phyloP scores from a whole-genome alignment of 2,888 invertebrate genomes.

The Drosophila fungiperda region DNA sequence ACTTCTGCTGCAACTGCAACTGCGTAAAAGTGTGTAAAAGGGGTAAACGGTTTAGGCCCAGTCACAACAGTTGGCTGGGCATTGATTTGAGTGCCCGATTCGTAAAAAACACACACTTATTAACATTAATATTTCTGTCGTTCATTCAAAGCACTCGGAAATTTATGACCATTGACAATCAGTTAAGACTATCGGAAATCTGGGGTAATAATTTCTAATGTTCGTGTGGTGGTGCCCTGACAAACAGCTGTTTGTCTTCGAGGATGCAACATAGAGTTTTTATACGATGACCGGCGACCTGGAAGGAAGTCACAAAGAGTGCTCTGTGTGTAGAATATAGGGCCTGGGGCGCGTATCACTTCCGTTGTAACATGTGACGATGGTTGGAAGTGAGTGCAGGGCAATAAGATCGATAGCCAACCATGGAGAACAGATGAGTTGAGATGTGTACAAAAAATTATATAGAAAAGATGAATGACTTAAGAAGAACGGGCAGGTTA shows the following conservation, averaged over 20 bases:
- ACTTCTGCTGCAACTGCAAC: conserved; percentile 45
- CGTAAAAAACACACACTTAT: conserved; percentile 58
- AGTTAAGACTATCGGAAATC: conserved; percentile 80
- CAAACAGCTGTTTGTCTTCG: conserved; percentile 63
- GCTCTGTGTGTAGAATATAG: conserved; percentile 11
- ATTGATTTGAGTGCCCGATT: conserved; percentile 64
- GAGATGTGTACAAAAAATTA: conserved; percentile 6
- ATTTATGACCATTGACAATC: conserved; percentile 77
- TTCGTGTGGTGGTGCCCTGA: conserved; percentile 31
- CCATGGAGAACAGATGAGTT: conserved; percentile 28
- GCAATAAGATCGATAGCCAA: conserved; percentile 56
- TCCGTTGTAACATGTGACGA: conserved; percentile 51
- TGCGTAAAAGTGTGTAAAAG: conserved; percentile 37
- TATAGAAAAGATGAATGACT: conserved; percentile 7
- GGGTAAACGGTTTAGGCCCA: conserved; percentile 30
- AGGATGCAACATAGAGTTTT: conserved; percentile 71
- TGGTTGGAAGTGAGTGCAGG: conserved; percentile 25
- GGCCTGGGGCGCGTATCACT: conserved; percentile 40
- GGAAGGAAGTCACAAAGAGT: conserved; percentile 46
- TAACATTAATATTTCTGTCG: conserved; percentile 71
- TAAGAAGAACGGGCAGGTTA: conserved; percentile 10
- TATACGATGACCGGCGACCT: conserved; percentile 33
- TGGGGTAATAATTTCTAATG: conserved; percentile 81
- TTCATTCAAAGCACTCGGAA: conserved; percentile 44
- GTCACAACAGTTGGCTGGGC: conserved; percentile 58